Conservation (phyloP, 1,140 invertebrate species). For the Helicoverpa armigera region DNA sequence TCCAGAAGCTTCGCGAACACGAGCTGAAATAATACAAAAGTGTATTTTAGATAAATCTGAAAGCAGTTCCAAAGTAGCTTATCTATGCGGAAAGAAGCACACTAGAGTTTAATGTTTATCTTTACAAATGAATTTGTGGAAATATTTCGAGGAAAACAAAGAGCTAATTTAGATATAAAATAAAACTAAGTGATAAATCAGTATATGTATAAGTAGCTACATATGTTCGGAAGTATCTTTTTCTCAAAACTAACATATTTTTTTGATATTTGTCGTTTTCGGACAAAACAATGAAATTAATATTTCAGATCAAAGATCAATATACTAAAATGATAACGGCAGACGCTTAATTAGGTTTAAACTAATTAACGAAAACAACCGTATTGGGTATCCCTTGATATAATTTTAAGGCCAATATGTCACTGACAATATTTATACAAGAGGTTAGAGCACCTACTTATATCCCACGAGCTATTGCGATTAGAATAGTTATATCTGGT, state of each 20-base stretch:
- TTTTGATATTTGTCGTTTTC: too few species aligned
- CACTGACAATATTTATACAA: too few species aligned
- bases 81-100: conserved; percentile 5
- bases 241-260: too few species aligned
- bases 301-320: conserved; percentile 1
- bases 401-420: too few species aligned
- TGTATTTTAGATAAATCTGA: not conserved
- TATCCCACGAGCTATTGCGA: too few species aligned
- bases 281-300: too few species aligned
- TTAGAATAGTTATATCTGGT: too few species aligned
- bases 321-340: not conserved
- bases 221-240: too few species aligned
- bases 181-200: not conserved
- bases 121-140: not conserved
- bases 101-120: not conserved
- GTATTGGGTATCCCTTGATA: too few species aligned
- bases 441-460: too few species aligned
- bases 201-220: too few species aligned
- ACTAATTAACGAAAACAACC: too few species aligned
- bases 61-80: not conserved
- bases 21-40: conserved; percentile 72
- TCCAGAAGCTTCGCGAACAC: conserved; percentile 77
- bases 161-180: not conserved
- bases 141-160: conserved; percentile 2
- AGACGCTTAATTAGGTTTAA: not conserved